Conservation (phyloP, 1,140 invertebrate species). For the Ericerus pela region DNA sequence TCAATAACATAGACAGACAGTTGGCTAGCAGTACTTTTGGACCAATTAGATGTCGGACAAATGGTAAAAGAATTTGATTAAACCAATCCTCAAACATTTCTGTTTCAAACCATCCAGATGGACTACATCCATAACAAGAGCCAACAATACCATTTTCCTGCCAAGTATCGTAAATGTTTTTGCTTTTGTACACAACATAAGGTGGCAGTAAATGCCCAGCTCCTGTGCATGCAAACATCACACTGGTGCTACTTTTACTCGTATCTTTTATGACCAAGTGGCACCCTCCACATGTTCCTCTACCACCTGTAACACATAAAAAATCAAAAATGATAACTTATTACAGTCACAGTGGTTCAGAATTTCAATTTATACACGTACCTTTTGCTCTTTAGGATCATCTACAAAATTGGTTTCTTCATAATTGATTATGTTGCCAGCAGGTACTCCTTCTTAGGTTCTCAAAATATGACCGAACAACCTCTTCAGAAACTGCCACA, state of each 20-base stretch:
- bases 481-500: too few species aligned
- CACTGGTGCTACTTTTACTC: slow-evolving; percentile 20
- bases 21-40: slow-evolving; percentile 31
- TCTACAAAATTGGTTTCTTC: too few species aligned
- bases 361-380: too few species aligned
- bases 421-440: too few species aligned
- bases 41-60: slow-evolving; percentile 25
- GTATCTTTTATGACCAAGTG: slow-evolving; percentile 21
- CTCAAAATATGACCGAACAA: too few species aligned
- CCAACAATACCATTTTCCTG: slow-evolving; percentile 25
- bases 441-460: too few species aligned
- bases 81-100: slow-evolving; percentile 31
- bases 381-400: too few species aligned
- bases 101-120: slow-evolving; percentile 29
- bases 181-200: slow-evolving; percentile 26
- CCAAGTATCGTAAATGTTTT: slow-evolving; percentile 29
- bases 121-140: slow-evolving; percentile 27
- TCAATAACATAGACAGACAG: slow-evolving; percentile 26
- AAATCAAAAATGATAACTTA: too few species aligned
- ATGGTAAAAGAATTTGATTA: slow-evolving; percentile 22
- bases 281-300: slow-evolving; percentile 25
- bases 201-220: slow-evolving; percentile 20
- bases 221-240: slow-evolving; percentile 25
- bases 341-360: too few species aligned
- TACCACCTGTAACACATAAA: too few species aligned